These are phyloP conservation scores for Brachypteracias leptosomus DNA, from an alignment of 2,113 vertebrate genomes.

Conservation along the genomic window DNA sequence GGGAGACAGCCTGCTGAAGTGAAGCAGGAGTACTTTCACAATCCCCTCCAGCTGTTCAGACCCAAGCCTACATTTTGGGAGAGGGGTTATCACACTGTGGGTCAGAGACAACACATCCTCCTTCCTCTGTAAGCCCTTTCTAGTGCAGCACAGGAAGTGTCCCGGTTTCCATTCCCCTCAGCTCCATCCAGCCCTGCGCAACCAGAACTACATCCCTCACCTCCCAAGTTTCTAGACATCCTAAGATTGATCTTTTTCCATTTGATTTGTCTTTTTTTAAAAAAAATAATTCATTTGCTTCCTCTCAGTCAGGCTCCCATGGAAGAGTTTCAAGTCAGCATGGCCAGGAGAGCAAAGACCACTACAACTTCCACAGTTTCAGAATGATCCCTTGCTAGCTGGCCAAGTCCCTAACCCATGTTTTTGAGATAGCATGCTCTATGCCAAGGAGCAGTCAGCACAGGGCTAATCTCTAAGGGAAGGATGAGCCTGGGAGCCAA, in stretches of 20 bases:
- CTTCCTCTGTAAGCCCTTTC: background rate
- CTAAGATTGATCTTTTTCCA: background rate
- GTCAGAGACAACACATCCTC: background rate
- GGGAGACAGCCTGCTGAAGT: fast-evolving
- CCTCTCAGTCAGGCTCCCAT: background rate
- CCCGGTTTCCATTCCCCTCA: background rate
- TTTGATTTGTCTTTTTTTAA: background rate
- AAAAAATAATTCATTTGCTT: background rate
- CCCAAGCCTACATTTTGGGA: background rate
- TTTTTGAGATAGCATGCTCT: background rate
- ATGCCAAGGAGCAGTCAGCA: background rate
- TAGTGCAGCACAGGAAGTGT: background rate
- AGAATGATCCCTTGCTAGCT: background rate
- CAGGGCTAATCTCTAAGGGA: background rate
- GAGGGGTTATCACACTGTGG: too few relatives aligned
- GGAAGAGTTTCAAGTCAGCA: background rate
- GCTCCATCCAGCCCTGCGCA: background rate
- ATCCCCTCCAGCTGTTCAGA: background rate
- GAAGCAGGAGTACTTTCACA: background rate
- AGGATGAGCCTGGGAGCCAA: background rate
- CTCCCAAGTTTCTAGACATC: background rate
- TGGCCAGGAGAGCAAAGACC: background rate
- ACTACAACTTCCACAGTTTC: background rate
- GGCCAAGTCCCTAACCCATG: background rate
- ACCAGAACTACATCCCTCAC: background rate